Conservation (phyloP, 2,888 invertebrate genomes). For the Cremastinae sp. region DNA sequence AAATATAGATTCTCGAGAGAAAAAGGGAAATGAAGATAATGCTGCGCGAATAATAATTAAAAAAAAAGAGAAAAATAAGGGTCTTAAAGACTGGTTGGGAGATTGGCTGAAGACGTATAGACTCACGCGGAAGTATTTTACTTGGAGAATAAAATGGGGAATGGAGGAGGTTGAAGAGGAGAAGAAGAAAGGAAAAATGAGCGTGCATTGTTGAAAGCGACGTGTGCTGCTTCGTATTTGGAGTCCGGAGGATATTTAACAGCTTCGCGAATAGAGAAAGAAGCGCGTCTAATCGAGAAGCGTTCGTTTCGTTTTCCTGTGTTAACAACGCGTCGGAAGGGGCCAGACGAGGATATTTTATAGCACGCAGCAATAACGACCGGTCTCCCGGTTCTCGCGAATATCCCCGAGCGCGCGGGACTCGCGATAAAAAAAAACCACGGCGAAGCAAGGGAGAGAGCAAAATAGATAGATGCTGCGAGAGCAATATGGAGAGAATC, state of each 20-base stretch:
- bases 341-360: constrained; percentile 57
- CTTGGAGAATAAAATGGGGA: constrained; percentile 3
- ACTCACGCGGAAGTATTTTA: constrained; percentile 50
- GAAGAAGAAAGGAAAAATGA: neutral
- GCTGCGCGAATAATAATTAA: too few relatives aligned
- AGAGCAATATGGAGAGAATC: constrained; percentile 14
- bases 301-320: constrained; percentile 15
- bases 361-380: constrained; percentile 50
- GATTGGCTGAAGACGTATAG: constrained; percentile 33
- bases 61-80: neutral
- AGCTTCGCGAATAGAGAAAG: constrained; percentile 54
- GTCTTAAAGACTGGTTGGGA: neutral
- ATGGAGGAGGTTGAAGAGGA: neutral
- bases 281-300: constrained; percentile 59
- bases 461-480: constrained; percentile 34
- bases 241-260: constrained; percentile 50
- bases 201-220: constrained; percentile 2
- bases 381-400: constrained; percentile 46
- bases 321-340: constrained; percentile 48
- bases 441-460: constrained; percentile 42
- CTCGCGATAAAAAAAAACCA: constrained; percentile 17
- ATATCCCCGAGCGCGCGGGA: constrained; percentile 38
- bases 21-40: too few relatives aligned
- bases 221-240: constrained; percentile 11
- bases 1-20: too few relatives aligned